Base-by-base conservation (phyloP, 2,888 invertebrate genomes). In the Torymus auratus region DNA sequence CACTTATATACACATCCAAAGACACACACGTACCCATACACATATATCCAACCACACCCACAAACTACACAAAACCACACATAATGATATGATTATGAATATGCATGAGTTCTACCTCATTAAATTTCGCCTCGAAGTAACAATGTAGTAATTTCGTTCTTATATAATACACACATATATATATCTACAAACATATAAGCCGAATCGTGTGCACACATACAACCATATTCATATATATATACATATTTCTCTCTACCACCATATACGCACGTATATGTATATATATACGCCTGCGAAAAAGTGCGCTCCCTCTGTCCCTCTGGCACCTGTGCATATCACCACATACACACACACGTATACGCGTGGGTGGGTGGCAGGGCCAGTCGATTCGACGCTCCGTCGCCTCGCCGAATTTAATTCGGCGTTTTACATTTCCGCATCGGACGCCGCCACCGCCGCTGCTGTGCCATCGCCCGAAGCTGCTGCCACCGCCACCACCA, bases 101-200 rank as follows among this genome's bases (percentile, higher is more conserved):
- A 81, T 83, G 83, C 83, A 83, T 83, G 83, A 81, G 80, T 78
- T 79, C 78, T 76, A 83, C 83, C 77, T 79, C 76, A 79, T 81
- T 79, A 81, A 81, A 81, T 81, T 83, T 79, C 83, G 83, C 81
- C 83, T 83, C 83, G 83, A 81, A 83, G 81, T 83, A 83, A 81
- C 79, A 83, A 73, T 81, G 83, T 83, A 83, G 83, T 81, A 79
- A 72, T 83, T 83, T 81, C 81, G 83, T 81, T 81, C 78, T 78
- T 81, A 78, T 41, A 67, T 69, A 62, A 67, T 69, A 62, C 60
- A 55, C 61, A 17, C n/a, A 53, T 58, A 71, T 52, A 72, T 10
- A 72, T 67, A 69, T 69, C 20, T 80, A 67, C 5, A 58, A 28
- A 72, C 67, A 62, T 53, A 68, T n/a, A 64, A 28, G 52, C 41